Percentiles rank a stretch among this genome's conserved stretches.
These are phyloP conservation scores for Mastomys natalensis DNA, from an alignment of 2,113 vertebrate genomes.

Conservation along the genomic window DNA sequence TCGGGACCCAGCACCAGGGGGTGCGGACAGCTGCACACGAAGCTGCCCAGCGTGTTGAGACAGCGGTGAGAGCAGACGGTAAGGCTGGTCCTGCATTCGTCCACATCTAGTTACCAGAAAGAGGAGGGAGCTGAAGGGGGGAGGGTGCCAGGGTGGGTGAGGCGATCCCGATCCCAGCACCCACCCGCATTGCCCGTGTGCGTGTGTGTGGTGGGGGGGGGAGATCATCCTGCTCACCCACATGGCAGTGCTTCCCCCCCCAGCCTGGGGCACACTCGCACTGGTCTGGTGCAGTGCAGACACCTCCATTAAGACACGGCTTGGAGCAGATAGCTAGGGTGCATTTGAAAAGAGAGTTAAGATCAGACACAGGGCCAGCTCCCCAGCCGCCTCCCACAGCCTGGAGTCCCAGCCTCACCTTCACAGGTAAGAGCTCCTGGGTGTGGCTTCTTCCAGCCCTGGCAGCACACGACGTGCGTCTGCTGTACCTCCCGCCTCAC, in stretches of 20 bases:
- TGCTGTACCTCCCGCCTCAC: conserved; percentile 80
- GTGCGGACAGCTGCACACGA: conserved; percentile 75
- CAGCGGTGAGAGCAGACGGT: conserved; percentile 78
- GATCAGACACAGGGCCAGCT: accelerated
- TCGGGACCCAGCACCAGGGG: conserved; percentile 74
- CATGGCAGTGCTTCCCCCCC: conserved; percentile 83
- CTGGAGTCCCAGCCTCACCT: conserved; percentile 74
- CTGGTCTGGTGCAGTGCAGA: conserved; percentile 74
- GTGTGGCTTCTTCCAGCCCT: conserved; percentile 84
- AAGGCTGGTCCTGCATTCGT: conserved; percentile 77
- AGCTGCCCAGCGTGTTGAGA: conserved; percentile 82
- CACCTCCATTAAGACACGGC: conserved; percentile 82
- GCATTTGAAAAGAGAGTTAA: background rate
- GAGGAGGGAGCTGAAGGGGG: background rate
- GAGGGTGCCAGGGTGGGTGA: accelerated
- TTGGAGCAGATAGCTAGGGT: conserved; percentile 82
- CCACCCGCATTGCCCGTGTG: background rate
- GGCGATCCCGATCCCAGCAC: too few relatives aligned
- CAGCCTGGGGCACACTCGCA: conserved; percentile 83
- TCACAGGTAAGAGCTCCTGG: conserved; percentile 81
- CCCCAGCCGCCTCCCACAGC: background rate
- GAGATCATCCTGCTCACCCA: conserved; percentile 76
- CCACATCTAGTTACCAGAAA: conserved; percentile 74
- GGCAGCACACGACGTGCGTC: conserved; percentile 79
- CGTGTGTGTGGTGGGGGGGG: background rate